Base-by-base conservation (phyloP, 2,888 invertebrate species). In the Sylvicola cinctus region DNA sequence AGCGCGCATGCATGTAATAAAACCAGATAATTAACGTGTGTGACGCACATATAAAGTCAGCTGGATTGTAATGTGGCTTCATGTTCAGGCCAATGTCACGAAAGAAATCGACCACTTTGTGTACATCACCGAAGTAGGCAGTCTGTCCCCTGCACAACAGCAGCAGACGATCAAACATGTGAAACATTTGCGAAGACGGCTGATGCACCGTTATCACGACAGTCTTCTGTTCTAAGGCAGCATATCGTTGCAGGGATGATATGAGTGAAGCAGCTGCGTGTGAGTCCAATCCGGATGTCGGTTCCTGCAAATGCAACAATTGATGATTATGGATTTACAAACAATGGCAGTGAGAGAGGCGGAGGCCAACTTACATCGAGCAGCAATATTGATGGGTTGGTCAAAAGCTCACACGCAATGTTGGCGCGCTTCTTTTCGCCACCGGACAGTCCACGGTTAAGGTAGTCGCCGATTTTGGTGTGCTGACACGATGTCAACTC, bases 381-480 rank as follows among this genome's bases (percentile, higher is more conserved):
- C 23, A 81, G 58, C 70, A 83, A 74, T 28, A 83, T 56, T 36
- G 75, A 69, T 25, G 81, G 81, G 59, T 81, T 78, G 13, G 78
- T 80, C 39, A 83, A 62, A 43, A 83, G 61, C 56, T 83, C 81
- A 52, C 79, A 80, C 35, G 79, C 81, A 46, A 83, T 79, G 51
- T 75, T 81, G 28, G 78, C 77, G 46, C 81, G 60, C 50, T 81
- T 83, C 61, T 78, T 81, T 52, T 83, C 81, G 15, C 83, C 81
- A 2, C 83, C 83, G 28, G 79, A 80, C 32, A 83, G 55, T 5
- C 81, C 81, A 34, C 78, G 62, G 45, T 72, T 71, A 48, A 76
- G 62, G 46, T 74, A 70, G 50, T 76, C 77, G 12, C 80, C 80
- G 47, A 83, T 75, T 45, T 74, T 73, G 43, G 81, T 81, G 49